Evolutionary conservation across 2,113 vertebrate genomes (phyloP).

Genomic region (Puffinus mauretanicus): DNA sequence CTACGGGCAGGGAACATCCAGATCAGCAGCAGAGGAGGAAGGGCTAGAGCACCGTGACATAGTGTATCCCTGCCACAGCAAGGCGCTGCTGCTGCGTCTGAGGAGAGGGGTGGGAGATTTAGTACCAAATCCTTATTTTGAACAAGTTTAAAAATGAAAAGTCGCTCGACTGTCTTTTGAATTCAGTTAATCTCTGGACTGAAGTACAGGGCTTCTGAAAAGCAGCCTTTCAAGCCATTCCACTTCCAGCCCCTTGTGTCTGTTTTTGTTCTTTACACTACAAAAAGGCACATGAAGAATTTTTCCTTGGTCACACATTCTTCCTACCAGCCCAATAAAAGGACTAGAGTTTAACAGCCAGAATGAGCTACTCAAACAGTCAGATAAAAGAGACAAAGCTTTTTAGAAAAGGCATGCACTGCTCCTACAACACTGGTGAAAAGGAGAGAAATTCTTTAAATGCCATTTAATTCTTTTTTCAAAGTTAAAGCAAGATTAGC

Average conservation of each 20-base stretch:
- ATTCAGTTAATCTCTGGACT: neutral
- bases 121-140: neutral
- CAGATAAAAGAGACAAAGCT: conserved; percentile 5
- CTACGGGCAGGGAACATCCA: neutral
- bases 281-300: neutral
- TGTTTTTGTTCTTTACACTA: conserved; percentile 14
- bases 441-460: neutral
- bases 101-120: neutral
- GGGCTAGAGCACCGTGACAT: neutral
- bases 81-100: neutral
- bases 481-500: neutral
- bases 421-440: neutral
- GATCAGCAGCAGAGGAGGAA: neutral
- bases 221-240: neutral
- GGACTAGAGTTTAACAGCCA: neutral
- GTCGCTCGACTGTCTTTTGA: neutral
- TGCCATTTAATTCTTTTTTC: neutral
- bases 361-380: neutral
- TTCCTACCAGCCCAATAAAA: neutral
- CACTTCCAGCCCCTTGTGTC: neutral
- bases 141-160: neutral
- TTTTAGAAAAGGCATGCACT: neutral
- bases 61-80: neutral
- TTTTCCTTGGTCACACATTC: neutral
- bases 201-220: neutral